Evolutionary conservation across 2,888 invertebrate species (phyloP).

Genomic region (Acrobasis consociella): DNA sequence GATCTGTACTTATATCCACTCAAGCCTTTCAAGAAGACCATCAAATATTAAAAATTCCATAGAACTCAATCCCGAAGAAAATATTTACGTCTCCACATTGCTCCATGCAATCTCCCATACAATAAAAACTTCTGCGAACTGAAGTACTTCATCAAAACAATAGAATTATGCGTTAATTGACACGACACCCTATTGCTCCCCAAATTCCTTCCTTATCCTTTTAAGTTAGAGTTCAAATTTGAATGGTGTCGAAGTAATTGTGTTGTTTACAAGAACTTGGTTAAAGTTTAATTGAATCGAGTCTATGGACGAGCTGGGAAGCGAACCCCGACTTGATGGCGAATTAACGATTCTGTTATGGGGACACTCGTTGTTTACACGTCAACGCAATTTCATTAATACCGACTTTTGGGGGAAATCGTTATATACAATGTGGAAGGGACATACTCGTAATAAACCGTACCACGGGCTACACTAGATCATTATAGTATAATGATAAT

Average conservation of each 20-base stretch:
- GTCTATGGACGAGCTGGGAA: conserved; percentile 43
- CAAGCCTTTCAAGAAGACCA: too few species aligned
- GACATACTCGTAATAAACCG: too few species aligned
- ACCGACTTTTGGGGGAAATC: conserved; percentile 24
- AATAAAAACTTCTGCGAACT: conserved; percentile 34
- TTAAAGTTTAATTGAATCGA: conserved; percentile 80
- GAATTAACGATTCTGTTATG: conserved; percentile 63
- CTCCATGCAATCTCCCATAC: conserved; percentile 15
- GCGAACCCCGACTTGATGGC: conserved; percentile 55
- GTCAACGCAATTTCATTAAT: conserved; percentile 53
- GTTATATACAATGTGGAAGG: too few species aligned
- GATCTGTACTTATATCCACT: too few species aligned
- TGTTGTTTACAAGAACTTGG: conserved; percentile 77
- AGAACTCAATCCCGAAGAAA: background rate
- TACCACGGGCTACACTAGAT: too few species aligned
- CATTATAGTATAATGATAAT: too few species aligned
- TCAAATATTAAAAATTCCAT: background rate
- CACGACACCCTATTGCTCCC: conserved; percentile 34
- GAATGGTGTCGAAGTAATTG: conserved; percentile 57
- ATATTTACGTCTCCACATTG: background rate
- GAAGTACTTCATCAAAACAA: conserved; percentile 57
- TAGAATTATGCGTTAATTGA: conserved; percentile 62
- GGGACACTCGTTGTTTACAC: conserved; percentile 59
- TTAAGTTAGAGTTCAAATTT: conserved; percentile 48
- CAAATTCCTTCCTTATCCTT: conserved; percentile 32